A percentile compares a stretch with the other conserved stretches of the same genome.
phyloP scores from a whole-genome alignment of 1,140 invertebrate species.

The Panagrolaimus sp. region DNA sequence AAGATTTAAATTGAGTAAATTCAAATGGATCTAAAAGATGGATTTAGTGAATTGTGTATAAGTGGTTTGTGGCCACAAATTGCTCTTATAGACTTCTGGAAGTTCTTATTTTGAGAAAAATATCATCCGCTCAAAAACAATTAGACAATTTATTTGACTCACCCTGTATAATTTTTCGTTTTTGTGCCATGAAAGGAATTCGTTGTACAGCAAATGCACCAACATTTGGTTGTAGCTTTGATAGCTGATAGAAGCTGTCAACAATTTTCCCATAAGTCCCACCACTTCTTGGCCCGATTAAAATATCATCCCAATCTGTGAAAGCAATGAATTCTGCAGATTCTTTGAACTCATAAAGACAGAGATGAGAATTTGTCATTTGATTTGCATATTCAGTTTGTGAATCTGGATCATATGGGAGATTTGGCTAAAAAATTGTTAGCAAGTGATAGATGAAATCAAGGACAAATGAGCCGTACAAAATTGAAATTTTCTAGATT shows the following conservation, averaged over 20 bases:
- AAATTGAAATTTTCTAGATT: too few relatives aligned
- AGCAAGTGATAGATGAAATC: too few relatives aligned
- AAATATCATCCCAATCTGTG: conserved; percentile 41
- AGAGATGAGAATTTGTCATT: conserved; percentile 23
- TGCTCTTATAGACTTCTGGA: too few relatives aligned
- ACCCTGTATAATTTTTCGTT: too few relatives aligned
- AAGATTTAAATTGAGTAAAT: neutral
- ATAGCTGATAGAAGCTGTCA: neutral
- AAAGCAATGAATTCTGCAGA: conserved; percentile 41
- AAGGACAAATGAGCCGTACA: too few relatives aligned
- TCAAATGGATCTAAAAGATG: neutral
- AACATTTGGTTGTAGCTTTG: neutral
- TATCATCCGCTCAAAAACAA: too few relatives aligned
- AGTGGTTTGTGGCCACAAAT: too few relatives aligned
- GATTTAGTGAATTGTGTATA: too few relatives aligned
- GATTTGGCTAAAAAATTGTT: neutral
- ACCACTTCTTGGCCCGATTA: neutral
- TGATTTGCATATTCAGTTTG: conserved; percentile 9
- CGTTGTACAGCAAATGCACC: neutral
- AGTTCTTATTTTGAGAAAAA: too few relatives aligned
- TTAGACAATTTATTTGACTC: too few relatives aligned
- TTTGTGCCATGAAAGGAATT: neutral
- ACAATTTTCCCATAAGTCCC: neutral
- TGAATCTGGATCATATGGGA: neutral
- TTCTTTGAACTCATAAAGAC: conserved; percentile 37